These are phyloP conservation scores for Choristoneura rosaceana DNA, from an alignment of 2,888 invertebrate genomes.

Conservation along the genomic window DNA sequence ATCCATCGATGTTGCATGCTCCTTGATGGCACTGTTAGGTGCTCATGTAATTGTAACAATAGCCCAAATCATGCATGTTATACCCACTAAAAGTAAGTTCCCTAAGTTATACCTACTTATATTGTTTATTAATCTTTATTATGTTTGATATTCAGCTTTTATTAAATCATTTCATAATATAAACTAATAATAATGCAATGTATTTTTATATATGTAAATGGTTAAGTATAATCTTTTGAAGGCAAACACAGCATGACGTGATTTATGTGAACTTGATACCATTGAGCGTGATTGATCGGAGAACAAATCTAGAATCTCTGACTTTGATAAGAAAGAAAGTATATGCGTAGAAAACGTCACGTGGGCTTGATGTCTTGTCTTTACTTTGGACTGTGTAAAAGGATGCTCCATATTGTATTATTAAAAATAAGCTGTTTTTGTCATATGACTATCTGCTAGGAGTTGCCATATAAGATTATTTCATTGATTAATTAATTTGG, in stretches of 20 bases:
- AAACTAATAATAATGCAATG: background rate
- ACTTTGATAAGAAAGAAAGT: slow-evolving; percentile 32
- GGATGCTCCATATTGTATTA: slow-evolving; percentile 41
- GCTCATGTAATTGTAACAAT: slow-evolving; percentile 1
- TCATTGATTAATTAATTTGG: background rate
- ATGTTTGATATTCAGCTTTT: background rate
- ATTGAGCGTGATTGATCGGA: slow-evolving; percentile 8
- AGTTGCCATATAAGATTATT: background rate
- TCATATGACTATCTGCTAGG: background rate
- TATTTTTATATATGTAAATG: background rate
- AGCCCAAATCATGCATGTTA: slow-evolving; percentile 29
- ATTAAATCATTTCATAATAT: background rate
- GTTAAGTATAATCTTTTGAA: background rate
- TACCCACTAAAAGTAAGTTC: background rate
- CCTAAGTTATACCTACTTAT: background rate
- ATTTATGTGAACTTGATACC: background rate
- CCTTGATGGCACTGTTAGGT: slow-evolving; percentile 17
- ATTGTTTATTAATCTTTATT: background rate
- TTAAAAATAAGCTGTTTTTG: background rate
- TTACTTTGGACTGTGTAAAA: slow-evolving; percentile 63
- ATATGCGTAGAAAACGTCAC: slow-evolving; percentile 19
- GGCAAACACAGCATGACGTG: background rate
- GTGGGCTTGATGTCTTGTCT: slow-evolving; percentile 2
- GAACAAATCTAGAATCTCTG: slow-evolving; percentile 1
- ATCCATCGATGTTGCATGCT: slow-evolving; percentile 30